Evolutionary conservation across 2,888 invertebrate species (phyloP), one percentile per base, ranked within the genome.

Genomic region (Acleris laterana): DNA sequence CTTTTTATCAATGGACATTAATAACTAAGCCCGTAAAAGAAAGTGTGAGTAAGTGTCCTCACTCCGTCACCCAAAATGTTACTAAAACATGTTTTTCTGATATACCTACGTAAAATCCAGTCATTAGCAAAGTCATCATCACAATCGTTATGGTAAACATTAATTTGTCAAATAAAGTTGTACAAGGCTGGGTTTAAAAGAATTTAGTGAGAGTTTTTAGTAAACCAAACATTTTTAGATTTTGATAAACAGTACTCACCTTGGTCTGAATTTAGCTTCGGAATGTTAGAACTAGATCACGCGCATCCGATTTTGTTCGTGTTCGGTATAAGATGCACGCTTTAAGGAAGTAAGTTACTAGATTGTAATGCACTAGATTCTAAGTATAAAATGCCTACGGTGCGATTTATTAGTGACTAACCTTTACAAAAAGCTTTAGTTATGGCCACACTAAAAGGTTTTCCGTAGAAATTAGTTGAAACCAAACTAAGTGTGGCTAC

Each of bases 101-200:
- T 59, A 68, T 70, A 25, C 61, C 64, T 25, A 69, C 74, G 77
- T 74, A 69, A 77, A 77, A 68, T 59, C 76, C 75, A 60, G 66
- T 63, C 71, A 71, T 75, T 76, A 71, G 70, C 49, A 65, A 69
- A 70, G 66, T 56, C 61, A 59, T 63, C 55, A 48, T 62, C 68
- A 64, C 69, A 38, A 38, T 38, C 13, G 38, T 68, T 71, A 73
- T 69, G 59, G 62, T 74, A 72, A 75, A 73, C 62, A 70, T 60
- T 72, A 69, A 77, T 74, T 72, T 71, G 74, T 76, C 69, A 76
- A 71, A 71, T 72, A 71, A 74, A 73, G 73, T 68, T 72, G 68
- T 71, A 72, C 73, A 73, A 79, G 74, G 73, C 68, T 73, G 64
- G 61, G 62, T 69, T 56, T 28, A 61, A 22, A 49, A 50, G 44